Base-by-base conservation (phyloP, 2,797 vertebrate genomes). In the Melanotaenia parkinsoni region DNA sequence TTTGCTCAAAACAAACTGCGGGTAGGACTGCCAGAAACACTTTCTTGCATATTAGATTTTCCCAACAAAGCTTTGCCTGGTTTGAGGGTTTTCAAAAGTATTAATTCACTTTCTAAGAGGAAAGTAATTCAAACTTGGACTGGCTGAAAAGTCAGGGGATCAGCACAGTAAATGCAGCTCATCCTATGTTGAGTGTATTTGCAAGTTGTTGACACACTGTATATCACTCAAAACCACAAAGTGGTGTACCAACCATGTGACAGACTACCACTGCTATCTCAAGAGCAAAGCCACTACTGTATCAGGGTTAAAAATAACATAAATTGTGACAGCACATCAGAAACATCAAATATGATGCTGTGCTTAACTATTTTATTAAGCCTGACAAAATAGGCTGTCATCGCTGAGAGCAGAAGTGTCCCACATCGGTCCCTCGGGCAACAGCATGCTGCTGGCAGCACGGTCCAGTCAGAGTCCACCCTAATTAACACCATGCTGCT, bases 401-500 rank as follows among this genome's bases (percentile, higher is more conserved):
- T 74, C 67, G 72, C 74, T 79, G 62, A 4, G 66, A 85, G 85
- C 70, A 16, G 72, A 64, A 58, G 67, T 50, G 79, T 87, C 83
- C 86, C 82, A 81, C 59, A 47, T 76, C 79, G 83, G 83, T 53
- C 77, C 73, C 86, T 78, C 69, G 68, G 72, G 85, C 70, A 80
- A n/a, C 85, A 83, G 76, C 72, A 67, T 83, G 84, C 80, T 82
- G 74, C 82, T 89, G 89, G 83, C 86, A 87, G 78, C 73, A 56
- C 24, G 50, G 82, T 76, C 81, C 83, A 70, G 79, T 87, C 81
- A 62, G 64, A 79, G 82, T 82, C 78, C 72, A 57, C 70, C 56
- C 73, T 86, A 86, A 91, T 92, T 90, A 91, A 82, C 81, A 74
- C 79, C 90, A 86, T 30, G 67, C 83, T 81, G 86, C 72, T 77